Conservation (phyloP, 1,140 invertebrate genomes). For the Saxidomus purpurata region DNA sequence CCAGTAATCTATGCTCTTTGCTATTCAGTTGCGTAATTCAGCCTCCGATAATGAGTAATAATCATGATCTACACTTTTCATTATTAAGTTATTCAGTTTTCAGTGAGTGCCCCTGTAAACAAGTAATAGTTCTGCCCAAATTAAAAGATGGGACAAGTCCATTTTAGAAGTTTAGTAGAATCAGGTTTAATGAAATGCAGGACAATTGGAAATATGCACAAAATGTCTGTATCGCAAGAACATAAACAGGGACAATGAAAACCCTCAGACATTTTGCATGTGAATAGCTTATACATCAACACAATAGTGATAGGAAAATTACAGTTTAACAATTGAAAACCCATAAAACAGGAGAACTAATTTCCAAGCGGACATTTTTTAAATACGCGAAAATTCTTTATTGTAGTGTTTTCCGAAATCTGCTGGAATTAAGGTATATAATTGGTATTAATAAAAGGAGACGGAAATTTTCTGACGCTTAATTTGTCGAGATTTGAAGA, state of each 20-base stretch:
- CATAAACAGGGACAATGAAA: conserved; percentile 25
- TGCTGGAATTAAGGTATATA: conserved; percentile 42
- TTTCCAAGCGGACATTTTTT: conserved; percentile 61
- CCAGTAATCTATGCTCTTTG: no score
- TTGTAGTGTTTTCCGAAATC: conserved; percentile 42
- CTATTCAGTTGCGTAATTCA: no score
- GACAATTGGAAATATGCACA: background rate
- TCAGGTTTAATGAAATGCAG: background rate
- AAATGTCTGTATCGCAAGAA: background rate
- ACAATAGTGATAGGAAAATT: conserved; percentile 58
- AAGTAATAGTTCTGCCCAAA: no score
- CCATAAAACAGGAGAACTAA: conserved; percentile 45
- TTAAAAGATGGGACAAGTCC: no score
- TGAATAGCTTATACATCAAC: conserved; percentile 43
- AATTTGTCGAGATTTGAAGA: conserved; percentile 39
- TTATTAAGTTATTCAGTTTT: no score
- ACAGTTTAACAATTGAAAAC: conserved; percentile 60
- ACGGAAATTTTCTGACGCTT: conserved; percentile 2
- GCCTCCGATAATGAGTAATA: no score
- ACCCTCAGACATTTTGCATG: conserved; percentile 52
- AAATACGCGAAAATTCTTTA: conserved; percentile 57
- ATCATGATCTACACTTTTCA: no score
- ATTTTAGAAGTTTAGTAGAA: no score
- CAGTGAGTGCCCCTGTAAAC: no score
- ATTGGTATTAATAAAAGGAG: conserved; percentile 50